Percentiles rank a stretch among this genome's conserved stretches.
Evolutionary conservation across 2,888 invertebrate species (phyloP).

Genomic region (Cryptocheilus praepositus): DNA sequence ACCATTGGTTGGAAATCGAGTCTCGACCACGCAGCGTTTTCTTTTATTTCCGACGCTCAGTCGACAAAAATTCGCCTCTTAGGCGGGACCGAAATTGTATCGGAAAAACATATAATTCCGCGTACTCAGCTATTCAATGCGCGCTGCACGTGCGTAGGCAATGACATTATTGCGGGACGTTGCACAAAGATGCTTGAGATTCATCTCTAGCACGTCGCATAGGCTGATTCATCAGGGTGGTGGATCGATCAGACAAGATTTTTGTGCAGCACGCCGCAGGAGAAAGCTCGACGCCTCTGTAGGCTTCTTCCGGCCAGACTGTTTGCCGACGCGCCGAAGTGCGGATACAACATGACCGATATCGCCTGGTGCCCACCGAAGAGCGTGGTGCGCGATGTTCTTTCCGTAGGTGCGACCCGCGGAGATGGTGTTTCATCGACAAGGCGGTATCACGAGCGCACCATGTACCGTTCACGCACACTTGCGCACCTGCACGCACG

Average conservation of each 20-base stretch:
- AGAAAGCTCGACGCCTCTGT: conserved; percentile 68
- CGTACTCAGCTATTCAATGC: no score
- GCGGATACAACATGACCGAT: conserved; percentile 57
- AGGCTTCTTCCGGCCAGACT: conserved; percentile 59
- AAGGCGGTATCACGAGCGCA: conserved; percentile 34
- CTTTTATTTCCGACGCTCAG: conserved; percentile 3
- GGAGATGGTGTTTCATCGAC: conserved; percentile 44
- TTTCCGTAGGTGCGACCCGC: conserved; percentile 50
- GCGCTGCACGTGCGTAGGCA: no score
- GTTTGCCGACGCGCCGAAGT: conserved; percentile 52
- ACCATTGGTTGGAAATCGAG: conserved; percentile 58
- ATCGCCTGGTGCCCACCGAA: conserved; percentile 61
- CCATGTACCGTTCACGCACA: conserved; percentile 14
- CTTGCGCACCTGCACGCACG: conserved; percentile 26
- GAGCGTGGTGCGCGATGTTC: conserved; percentile 42
- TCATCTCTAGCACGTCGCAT: background rate
- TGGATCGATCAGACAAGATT: no score
- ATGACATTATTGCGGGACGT: no score
- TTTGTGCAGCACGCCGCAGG: conserved; percentile 26
- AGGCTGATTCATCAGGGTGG: background rate
- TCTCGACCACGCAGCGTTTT: conserved; percentile 6
- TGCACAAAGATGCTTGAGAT: no score
- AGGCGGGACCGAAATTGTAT: conserved; percentile 26
- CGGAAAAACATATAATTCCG: no score
- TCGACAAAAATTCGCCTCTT: conserved; percentile 22